Evolutionary conservation across 2,797 vertebrate species (phyloP), one percentile per base, ranked within the genome.

Genomic region (Eulemur coronatus): DNA sequence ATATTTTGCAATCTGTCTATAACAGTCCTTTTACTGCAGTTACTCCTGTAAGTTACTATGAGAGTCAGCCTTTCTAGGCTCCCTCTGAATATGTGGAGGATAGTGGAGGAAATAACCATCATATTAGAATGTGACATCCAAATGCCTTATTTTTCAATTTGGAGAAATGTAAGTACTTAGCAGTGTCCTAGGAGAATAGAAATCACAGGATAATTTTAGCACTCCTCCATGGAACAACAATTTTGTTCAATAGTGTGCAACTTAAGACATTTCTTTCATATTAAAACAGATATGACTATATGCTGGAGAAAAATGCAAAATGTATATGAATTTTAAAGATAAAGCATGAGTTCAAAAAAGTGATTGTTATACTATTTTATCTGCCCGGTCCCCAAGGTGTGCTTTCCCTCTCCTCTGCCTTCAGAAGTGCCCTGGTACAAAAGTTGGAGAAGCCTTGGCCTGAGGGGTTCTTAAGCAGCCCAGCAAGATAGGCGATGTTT

Each of bases 111-210:
- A 94, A 94, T 20, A 89, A 61, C 26, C n/a, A 65, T 80, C 43
- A 50, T 82, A 86, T 92, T 94, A 84, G 84, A 97, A 89, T 17
- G 38, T 91, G 38, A 90, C 38, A 94, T 70, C 38, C 12, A 82
- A 92, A 91, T 65, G 15, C 30, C n/a, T 97, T 84, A 72, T 61
- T 95, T 96, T 93, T 94, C 69, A 91, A 46, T 79, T 55, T 93
- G 41, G 30, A 89, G 46, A 88, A 86, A 79, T 52, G 1, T 43
- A 84, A 95, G 20, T 41, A 80, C 63, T 80, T 7, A 90, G 7
- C 26, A 14, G 13, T 81, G 11, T 52, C 30, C 22, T 55, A 52
- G 14, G 17, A 88, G 57, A 84, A 73, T 0, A 89, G 63, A 80
- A 89, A 43, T n/a, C 90, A 79, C 6, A 43, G 46, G 33, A 91